Evolutionary conservation across 2,797 vertebrate species (phyloP).

Genomic region (Micromesistius poutassou): DNA sequence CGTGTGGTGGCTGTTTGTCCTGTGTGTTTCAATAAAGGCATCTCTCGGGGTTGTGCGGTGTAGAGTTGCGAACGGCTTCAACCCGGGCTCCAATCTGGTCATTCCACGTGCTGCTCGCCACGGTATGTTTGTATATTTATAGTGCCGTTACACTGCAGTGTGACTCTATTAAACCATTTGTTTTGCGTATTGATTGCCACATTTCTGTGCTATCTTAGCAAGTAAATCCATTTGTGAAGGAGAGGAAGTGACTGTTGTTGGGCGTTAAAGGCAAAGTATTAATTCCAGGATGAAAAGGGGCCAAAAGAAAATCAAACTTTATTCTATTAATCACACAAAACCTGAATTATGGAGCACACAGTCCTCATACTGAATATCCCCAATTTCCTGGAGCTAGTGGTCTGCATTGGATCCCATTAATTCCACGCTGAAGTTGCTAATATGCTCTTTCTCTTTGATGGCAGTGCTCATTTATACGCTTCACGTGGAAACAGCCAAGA

Average conservation of each 20-base stretch:
- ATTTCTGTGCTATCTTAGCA: not conserved
- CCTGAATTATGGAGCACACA: not conserved
- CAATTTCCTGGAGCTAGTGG: not conserved
- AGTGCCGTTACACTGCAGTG: not conserved
- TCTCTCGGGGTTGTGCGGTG: no score
- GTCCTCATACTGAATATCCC: not conserved
- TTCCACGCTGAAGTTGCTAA: not conserved
- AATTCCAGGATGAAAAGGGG: not conserved
- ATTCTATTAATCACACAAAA: not conserved
- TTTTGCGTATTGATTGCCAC: not conserved
- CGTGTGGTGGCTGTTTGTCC: no score
- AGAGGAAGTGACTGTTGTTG: not conserved
- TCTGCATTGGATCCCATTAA: not conserved
- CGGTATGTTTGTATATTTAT: not conserved
- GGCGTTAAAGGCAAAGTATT: not conserved
- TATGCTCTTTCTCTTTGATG: not conserved
- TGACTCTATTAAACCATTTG: not conserved
- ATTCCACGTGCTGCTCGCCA: no score
- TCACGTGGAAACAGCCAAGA: not conserved
- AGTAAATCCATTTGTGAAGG: not conserved
- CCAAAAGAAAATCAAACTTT: not conserved
- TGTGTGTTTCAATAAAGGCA: no score
- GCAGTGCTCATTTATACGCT: not conserved
- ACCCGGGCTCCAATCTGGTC: no score
- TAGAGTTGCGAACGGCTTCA: no score